These are phyloP conservation scores for Echinarachnius parma DNA, from an alignment of 53 echinoderm and acorn worm genomes.

Conservation along the genomic window DNA sequence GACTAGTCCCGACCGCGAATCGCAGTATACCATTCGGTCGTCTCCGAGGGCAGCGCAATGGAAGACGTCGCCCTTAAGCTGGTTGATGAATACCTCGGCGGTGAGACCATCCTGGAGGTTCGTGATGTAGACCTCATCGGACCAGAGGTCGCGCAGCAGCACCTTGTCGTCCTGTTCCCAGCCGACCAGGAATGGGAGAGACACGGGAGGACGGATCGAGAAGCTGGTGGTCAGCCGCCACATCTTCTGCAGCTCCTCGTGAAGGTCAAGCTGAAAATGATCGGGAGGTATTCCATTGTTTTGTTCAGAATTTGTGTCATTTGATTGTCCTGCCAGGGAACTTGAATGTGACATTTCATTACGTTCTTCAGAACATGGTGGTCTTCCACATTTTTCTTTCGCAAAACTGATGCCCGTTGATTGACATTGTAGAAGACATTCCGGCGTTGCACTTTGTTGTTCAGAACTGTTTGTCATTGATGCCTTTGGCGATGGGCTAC, in stretches of 20 bases:
- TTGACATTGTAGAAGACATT: no score
- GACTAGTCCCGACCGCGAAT: conserved; percentile 28
- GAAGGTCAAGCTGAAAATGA: no score
- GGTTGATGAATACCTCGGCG: background rate
- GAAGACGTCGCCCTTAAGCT: conserved; percentile 28
- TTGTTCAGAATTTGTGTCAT: no score
- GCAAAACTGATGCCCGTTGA: background rate
- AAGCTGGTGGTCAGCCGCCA: conserved; percentile 5
- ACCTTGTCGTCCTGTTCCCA: background rate
- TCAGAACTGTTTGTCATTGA: no score
- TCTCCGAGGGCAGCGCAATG: conserved; percentile 5
- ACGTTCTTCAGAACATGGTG: background rate
- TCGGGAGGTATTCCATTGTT: no score
- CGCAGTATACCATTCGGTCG: conserved; percentile 36
- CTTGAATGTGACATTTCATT: background rate
- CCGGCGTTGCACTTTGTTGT: no score
- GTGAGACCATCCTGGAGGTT: conserved; percentile 21
- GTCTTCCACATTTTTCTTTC: background rate
- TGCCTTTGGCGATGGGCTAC: no score
- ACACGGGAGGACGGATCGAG: conserved; percentile 23
- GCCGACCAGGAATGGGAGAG: conserved; percentile 26
- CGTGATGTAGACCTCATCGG: conserved; percentile 23
- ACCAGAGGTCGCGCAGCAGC: conserved; percentile 31
- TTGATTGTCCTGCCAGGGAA: no score
- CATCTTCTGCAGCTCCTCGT: background rate